Evolutionary conservation across 2,113 vertebrate genomes (phyloP), one percentile per base, ranked within the genome.

Genomic region (Hepsetus odoe): DNA sequence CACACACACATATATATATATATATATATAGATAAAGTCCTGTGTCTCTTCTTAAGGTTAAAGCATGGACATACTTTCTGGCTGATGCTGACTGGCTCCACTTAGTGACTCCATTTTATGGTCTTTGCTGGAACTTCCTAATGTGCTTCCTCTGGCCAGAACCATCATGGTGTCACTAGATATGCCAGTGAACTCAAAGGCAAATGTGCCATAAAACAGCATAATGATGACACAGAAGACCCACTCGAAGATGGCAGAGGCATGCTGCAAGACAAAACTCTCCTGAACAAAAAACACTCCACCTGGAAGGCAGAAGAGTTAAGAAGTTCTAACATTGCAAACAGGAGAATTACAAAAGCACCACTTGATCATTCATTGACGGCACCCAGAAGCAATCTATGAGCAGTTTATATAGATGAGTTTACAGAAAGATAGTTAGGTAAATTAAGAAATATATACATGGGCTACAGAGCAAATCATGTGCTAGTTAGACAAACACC

Each of bases 161-260:
- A 95, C 94, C 88, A 95, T 86, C 76, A 96, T 92, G 10, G 95
- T 96, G 81, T 95, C 91, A 0, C 92, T 90, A 87, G 85, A 92
- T 88, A 89, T 88, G 0, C 91, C 91, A 71, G 91, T 90, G 3
- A 96, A 96, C 87, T 96, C 95, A 18, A 95, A 94, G 46, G 94
- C 92, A 68, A 96, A 96, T 0, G 95, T 96, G 76, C 95, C 94
- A 0, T 95, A 96, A 89, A 96, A 96, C 59, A 95, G 85, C 85
- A 96, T 95, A 85, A 95, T 94, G 65, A 94, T 90, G 0, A 92
- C 92, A 83, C 95, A 96, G 88, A 95, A 96, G 76, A 94, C 58
- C 95, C 95, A 96, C 84, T 96, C 95, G 0, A 95, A 96, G 40
- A 96, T 92, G 80, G 95, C 95, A 0, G 95, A 93, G 70, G 94